These are phyloP conservation scores for Tupaia chinensis DNA, from an alignment of 2,113 vertebrate genomes.

Conservation along the genomic window DNA sequence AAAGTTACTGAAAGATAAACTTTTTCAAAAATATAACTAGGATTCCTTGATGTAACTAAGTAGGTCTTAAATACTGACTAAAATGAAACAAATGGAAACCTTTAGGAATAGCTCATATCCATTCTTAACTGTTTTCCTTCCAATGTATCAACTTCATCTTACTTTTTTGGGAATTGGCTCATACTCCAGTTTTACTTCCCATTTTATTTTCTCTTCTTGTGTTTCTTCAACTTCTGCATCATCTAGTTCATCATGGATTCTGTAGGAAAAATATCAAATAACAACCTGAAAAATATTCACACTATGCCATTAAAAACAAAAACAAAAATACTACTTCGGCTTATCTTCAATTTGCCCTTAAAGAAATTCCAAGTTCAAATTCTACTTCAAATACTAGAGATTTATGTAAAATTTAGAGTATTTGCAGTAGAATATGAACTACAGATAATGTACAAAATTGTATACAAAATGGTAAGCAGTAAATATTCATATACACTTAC, in stretches of 20 bases:
- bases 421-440: too few species aligned
- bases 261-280: slow-evolving; percentile 79
- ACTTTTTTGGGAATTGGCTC: slow-evolving; percentile 75
- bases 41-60: not conserved
- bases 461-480: not conserved
- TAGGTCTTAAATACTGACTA: slow-evolving; percentile 23
- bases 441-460: slow-evolving; percentile 7
- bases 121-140: not conserved
- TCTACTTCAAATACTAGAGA: slow-evolving; percentile 13
- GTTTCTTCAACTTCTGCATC: slow-evolving; percentile 74
- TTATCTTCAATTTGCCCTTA: slow-evolving; percentile 45
- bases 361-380: slow-evolving; percentile 55
- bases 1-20: not conserved
- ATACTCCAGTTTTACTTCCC: slow-evolving; percentile 69
- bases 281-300: slow-evolving; percentile 36
- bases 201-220: slow-evolving; percentile 74
- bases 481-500: slow-evolving; percentile 4
- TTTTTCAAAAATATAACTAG: not conserved
- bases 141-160: slow-evolving; percentile 58
- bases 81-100: not conserved
- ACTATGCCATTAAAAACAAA: slow-evolving; percentile 21
- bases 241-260: slow-evolving; percentile 71
- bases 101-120: not conserved
- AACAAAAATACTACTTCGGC: not conserved
- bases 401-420: too few species aligned